phyloP scores from a whole-genome alignment of 2,888 invertebrate species.

The Parthenolecanium corni region DNA sequence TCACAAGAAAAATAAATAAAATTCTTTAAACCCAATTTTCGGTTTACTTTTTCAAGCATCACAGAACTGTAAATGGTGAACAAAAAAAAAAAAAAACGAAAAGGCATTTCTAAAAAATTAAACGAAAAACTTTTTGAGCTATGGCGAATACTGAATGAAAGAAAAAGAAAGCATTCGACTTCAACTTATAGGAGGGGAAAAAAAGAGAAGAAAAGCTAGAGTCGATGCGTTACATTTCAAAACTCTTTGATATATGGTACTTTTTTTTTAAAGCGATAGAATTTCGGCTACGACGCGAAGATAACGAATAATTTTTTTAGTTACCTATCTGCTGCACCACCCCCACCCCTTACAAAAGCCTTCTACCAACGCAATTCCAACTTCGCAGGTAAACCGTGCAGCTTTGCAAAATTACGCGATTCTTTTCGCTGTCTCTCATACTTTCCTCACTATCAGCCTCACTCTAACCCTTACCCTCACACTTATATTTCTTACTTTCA shows the following conservation, averaged over 20 bases:
- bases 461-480: neutral
- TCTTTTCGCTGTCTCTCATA: neutral
- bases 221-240: constrained; percentile 6
- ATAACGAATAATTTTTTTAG: constrained; percentile 11
- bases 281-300: constrained; percentile 3
- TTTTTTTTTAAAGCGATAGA: constrained; percentile 11
- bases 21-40: no score
- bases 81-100: no score
- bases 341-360: no score
- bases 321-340: no score
- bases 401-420: neutral
- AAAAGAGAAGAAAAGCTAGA: neutral
- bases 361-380: neutral
- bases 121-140: no score
- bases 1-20: no score
- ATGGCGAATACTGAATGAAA: no score
- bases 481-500: neutral
- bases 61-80: no score
- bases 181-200: no score
- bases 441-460: neutral
- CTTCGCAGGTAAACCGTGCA: neutral
- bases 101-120: no score
- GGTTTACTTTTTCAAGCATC: no score
- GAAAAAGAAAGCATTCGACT: no score
- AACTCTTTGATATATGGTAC: constrained; percentile 17